Conservation (phyloP, 2,888 invertebrate species). For the Drosophila melanosoma region DNA sequence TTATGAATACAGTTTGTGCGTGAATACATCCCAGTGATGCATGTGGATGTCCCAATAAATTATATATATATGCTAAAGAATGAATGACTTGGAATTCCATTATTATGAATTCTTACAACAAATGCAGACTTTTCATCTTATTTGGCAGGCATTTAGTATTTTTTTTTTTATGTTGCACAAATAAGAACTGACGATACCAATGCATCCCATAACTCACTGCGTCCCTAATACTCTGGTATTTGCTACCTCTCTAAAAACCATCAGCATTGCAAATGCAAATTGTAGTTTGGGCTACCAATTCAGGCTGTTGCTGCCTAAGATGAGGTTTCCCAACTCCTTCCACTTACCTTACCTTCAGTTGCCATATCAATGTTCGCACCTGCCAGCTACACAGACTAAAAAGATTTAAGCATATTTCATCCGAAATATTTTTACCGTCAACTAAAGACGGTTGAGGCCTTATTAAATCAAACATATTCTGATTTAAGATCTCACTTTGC, state of each 20-base stretch:
- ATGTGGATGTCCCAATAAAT: slow-evolving; percentile 35
- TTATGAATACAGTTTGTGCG: slow-evolving; percentile 60
- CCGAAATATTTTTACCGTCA: slow-evolving; percentile 30
- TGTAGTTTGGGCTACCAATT: slow-evolving; percentile 23
- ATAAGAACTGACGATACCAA: slow-evolving; percentile 1
- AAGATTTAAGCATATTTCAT: slow-evolving; percentile 47
- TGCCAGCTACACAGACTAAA: slow-evolving; percentile 62
- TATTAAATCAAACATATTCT: slow-evolving; percentile 17
- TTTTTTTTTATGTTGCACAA: background rate
- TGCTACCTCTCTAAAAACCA: slow-evolving; percentile 19
- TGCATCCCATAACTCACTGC: slow-evolving; percentile 2
- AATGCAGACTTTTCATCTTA: background rate
- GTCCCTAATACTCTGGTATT: slow-evolving; percentile 14
- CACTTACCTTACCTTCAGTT: slow-evolving; percentile 40
- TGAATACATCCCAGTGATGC: slow-evolving; percentile 62
- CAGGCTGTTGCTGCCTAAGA: background rate
- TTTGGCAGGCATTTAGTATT: background rate
- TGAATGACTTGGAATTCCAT: slow-evolving; percentile 5
- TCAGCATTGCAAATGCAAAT: slow-evolving; percentile 35
- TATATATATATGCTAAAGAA: slow-evolving; percentile 12
- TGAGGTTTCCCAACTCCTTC: background rate
- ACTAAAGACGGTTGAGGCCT: slow-evolving; percentile 22
- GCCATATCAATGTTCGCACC: slow-evolving; percentile 67
- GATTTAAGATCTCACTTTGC: background rate
- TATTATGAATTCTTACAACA: background rate